Percentiles rank a stretch among this genome's conserved stretches.
Conservation (phyloP, 2,888 invertebrate species). For the Thelaira solivaga region DNA sequence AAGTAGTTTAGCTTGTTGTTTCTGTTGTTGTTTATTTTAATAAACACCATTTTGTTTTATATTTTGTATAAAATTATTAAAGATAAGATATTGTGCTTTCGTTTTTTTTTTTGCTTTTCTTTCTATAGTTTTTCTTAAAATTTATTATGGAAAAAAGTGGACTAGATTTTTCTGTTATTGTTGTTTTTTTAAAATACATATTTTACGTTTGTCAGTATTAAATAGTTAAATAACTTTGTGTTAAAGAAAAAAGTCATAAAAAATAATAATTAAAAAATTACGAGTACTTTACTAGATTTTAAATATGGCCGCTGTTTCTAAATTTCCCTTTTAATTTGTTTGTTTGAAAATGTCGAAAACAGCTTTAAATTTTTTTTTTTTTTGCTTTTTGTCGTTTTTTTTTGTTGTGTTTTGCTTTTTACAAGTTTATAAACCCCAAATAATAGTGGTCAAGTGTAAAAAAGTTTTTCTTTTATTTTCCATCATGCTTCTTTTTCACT, state of each 20-base stretch:
- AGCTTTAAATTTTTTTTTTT: constrained; percentile 47
- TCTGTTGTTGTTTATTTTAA: no score
- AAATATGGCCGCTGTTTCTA: constrained; percentile 58
- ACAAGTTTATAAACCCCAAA: constrained; percentile 31
- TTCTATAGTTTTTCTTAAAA: constrained; percentile 52
- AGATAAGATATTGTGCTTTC: constrained; percentile 61
- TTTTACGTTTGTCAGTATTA: constrained; percentile 33
- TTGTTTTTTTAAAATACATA: constrained; percentile 34
- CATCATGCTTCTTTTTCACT: neutral
- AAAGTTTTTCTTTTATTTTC: constrained; percentile 1
- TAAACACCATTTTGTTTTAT: constrained; percentile 43
- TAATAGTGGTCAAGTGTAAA: constrained; percentile 41
- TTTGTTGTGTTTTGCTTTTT: no score
- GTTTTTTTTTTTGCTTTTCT: constrained; percentile 43
- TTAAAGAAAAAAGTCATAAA: constrained; percentile 44
- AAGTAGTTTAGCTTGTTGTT: constrained; percentile 56
- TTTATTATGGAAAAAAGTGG: constrained; percentile 61
- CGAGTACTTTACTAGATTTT: constrained; percentile 62
- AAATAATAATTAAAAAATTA: constrained; percentile 58
- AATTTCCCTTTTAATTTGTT: constrained; percentile 32
- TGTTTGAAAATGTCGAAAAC: constrained; percentile 11
- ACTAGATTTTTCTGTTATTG: constrained; percentile 60
- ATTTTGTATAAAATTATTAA: constrained; percentile 45
- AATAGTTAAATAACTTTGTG: constrained; percentile 61
- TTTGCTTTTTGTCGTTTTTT: no score